Conservation (phyloP, 2,113 vertebrate genomes). For the Rhinogobius similis region DNA sequence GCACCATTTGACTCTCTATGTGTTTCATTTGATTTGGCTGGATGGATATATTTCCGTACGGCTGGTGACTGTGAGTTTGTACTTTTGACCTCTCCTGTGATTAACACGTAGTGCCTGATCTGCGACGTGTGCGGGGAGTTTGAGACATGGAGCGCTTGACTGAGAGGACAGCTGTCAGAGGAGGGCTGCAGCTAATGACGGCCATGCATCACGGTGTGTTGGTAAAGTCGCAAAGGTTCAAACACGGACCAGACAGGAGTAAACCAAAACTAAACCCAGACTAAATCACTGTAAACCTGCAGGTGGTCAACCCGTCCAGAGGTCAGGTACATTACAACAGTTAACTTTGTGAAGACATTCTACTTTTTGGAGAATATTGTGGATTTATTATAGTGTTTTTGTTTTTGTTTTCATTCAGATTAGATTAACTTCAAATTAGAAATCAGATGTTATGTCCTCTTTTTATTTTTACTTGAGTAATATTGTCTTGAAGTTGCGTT, state of each 20-base stretch:
- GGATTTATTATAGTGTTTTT: no score
- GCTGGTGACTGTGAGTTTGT: conserved; percentile 26
- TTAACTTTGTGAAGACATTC: no score
- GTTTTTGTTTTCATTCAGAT: no score
- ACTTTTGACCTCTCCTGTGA: conserved; percentile 46
- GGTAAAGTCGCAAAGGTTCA: conserved; percentile 4
- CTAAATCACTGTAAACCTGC: background rate
- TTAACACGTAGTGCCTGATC: conserved; percentile 48
- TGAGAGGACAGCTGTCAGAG: conserved; percentile 69
- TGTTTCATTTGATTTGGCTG: conserved; percentile 12
- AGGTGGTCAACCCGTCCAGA: no score
- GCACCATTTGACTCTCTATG: background rate
- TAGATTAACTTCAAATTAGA: no score
- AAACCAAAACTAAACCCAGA: background rate
- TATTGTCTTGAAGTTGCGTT: no score
- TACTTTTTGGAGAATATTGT: no score
- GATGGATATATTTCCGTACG: background rate
- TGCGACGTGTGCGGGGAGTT: conserved; percentile 25
- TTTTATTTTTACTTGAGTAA: no score
- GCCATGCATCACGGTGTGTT: conserved; percentile 53
- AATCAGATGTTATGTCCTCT: no score
- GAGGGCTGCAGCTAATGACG: conserved; percentile 52
- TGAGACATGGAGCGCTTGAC: conserved; percentile 35
- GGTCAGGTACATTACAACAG: no score
- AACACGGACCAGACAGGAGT: background rate